phyloP scores from a whole-genome alignment of 2,797 vertebrate genomes.

The Galagoides demidoff region DNA sequence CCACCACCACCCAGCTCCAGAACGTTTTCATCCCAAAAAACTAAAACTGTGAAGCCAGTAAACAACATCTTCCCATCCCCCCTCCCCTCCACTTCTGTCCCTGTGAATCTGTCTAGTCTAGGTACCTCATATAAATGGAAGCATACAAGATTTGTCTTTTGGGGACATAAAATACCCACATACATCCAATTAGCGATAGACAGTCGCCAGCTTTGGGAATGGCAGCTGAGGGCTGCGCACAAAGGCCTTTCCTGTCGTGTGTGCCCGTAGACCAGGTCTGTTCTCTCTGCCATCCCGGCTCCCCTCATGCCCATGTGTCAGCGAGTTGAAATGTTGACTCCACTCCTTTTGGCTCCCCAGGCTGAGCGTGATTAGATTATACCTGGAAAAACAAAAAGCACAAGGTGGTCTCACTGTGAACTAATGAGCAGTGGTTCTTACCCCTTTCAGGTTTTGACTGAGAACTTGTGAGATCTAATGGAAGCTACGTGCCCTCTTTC shows the following conservation, averaged over 20 bases:
- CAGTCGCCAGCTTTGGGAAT: not conserved
- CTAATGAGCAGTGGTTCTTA: not conserved
- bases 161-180: not conserved
- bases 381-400: not conserved
- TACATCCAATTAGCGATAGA: not conserved
- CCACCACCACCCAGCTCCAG: not conserved
- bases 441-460: not conserved
- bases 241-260: not conserved
- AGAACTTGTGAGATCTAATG: not conserved
- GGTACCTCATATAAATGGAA: not conserved
- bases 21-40: not conserved
- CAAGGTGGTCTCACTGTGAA: not conserved
- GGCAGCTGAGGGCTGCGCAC: no score
- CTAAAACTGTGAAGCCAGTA: not conserved
- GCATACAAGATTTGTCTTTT: not conserved
- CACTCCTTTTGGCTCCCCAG: not conserved
- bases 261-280: not conserved
- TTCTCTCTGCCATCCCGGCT: not conserved
- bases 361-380: not conserved
- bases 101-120: not conserved
- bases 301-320: not conserved
- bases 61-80: not conserved
- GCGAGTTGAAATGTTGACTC: conserved; percentile 3
- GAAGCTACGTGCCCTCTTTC: not conserved
- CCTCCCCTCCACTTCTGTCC: not conserved